phyloP scores from a whole-genome alignment of 2,888 invertebrate species.

The Platerodrilus igneus region DNA sequence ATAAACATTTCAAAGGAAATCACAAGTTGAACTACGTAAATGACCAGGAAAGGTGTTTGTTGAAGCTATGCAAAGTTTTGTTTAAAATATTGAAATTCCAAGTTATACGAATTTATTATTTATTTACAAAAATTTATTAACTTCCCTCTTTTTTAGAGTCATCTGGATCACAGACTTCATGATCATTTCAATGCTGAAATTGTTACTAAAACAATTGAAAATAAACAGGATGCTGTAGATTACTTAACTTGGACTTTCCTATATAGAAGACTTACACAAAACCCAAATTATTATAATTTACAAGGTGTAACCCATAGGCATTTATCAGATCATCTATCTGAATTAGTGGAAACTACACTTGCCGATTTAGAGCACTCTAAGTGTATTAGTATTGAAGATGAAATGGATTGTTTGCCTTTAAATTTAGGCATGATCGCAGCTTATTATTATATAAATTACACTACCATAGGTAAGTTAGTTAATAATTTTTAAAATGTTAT shows the following conservation, averaged over 20 bases:
- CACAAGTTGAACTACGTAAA: too few relatives aligned
- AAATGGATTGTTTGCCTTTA: conserved; percentile 93
- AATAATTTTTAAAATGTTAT: not conserved
- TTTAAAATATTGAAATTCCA: too few relatives aligned
- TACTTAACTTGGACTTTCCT: conserved; percentile 99
- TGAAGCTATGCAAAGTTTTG: not conserved
- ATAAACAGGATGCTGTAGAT: conserved; percentile 99
- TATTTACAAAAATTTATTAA: not conserved
- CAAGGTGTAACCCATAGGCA: conserved; percentile 96
- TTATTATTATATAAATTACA: conserved; percentile 99
- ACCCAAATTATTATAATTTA: conserved; percentile 98
- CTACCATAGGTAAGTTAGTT: conserved; percentile 86
- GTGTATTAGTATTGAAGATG: conserved; percentile 96
- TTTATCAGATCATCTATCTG: conserved; percentile 96
- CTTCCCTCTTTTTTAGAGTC: conserved; percentile 60
- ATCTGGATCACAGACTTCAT: conserved; percentile 94
- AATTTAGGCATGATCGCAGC: conserved; percentile 99
- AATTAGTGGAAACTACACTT: conserved; percentile 93
- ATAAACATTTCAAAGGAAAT: too few relatives aligned
- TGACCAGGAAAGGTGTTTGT: too few relatives aligned
- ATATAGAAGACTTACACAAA: conserved; percentile 94
- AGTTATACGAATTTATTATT: not conserved
- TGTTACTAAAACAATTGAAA: conserved; percentile 98
- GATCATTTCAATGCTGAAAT: conserved; percentile 99
- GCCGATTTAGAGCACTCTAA: conserved; percentile 93